Evolutionary conservation across 1,140 invertebrate genomes (phyloP), one percentile per base, ranked within the genome.

Genomic region (Drosophila parvula): DNA sequence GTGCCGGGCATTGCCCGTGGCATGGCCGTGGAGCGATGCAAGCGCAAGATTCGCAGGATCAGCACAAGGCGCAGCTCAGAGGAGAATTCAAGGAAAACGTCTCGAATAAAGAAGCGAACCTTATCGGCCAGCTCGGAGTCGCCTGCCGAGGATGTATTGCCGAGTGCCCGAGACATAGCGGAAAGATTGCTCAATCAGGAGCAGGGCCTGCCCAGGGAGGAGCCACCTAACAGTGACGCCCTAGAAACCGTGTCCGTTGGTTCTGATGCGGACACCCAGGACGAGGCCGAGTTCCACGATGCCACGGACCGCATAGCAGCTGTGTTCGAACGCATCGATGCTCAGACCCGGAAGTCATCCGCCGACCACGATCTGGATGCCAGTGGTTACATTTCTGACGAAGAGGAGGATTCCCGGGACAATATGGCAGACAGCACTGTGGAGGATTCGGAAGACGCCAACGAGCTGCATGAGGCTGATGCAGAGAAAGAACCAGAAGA

Each of bases 1-100:
- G 77, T 91, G 4, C 88, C 90, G 3, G 85, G 78, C 36, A 91
- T 91, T 43, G 65, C 86, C 3, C 79, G 82, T 30, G 90, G 90
- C 5, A 71, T 80, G 75, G 90, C 90, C 8, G 79, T 91, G 27
- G 90, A 91, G 27, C 79, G 85, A 14, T 80, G 60, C 53, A 90
- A 81, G 43, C 84, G 83, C n/a, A 79, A 85, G 60, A 74, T 78
- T 8, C 64, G 74, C 14, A 50, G 65, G 7, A 59, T 65, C 14
- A 80, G 57, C 47, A 44, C 43, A 12, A 48, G 79, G 11, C 77
- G 51, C n/a, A 62, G 10, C 28, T 67, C 74, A 0, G 84, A 88
- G 12, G 38, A 59, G 9, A 41, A 41, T 9, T 36, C 47, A 5
- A 63, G 41, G 11, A 65, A 61, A 22, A 9, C 10, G 16, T 5